These are phyloP conservation scores for Diarsia rubi DNA, from an alignment of 2,888 invertebrate genomes.

Conservation along the genomic window DNA sequence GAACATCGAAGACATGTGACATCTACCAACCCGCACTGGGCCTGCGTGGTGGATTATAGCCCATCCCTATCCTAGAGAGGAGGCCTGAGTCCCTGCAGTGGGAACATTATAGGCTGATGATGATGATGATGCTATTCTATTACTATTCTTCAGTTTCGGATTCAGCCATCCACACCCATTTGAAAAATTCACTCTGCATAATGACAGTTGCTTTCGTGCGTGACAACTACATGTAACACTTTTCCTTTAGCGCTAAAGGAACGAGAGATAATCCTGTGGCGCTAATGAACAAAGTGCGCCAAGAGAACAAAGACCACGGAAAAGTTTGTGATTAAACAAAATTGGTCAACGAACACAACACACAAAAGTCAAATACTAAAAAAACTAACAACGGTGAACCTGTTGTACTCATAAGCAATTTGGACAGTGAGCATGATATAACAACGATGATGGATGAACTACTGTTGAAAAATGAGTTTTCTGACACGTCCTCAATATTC, in stretches of 20 bases:
- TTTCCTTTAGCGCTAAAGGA: slow-evolving; percentile 24
- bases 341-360: not conserved
- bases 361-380: slow-evolving; percentile 10
- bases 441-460: slow-evolving; percentile 69
- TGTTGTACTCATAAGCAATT: slow-evolving; percentile 67
- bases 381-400: slow-evolving; percentile 49
- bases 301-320: slow-evolving; percentile 6
- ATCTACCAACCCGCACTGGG: too few relatives aligned
- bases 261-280: not conserved
- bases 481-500: slow-evolving; percentile 72
- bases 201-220: not conserved
- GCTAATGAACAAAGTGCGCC: not conserved
- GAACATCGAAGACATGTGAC: too few relatives aligned
- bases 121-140: too few relatives aligned
- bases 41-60: too few relatives aligned
- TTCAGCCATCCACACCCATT: not conserved
- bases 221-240: not conserved
- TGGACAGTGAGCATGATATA: slow-evolving; percentile 65
- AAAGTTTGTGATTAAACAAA: slow-evolving; percentile 40
- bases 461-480: slow-evolving; percentile 61
- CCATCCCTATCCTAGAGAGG: too few relatives aligned
- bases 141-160: not conserved
- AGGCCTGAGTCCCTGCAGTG: too few relatives aligned
- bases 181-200: not conserved
- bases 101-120: too few relatives aligned